Conservation (phyloP, 2,797 vertebrate genomes). For the Cryptoprocta ferox region DNA sequence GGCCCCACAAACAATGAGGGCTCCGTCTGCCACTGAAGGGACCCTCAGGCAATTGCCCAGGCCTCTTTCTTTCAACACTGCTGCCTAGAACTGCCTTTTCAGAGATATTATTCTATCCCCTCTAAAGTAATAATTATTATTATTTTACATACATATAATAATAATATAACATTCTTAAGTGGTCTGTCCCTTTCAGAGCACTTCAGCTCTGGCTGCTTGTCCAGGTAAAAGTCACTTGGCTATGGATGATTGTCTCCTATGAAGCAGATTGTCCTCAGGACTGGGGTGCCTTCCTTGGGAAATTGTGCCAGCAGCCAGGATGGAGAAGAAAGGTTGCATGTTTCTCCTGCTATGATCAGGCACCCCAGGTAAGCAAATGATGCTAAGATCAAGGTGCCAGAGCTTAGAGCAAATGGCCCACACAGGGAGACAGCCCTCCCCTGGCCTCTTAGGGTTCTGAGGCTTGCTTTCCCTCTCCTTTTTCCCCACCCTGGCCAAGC, state of each 20-base stretch:
- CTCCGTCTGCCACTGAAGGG: neutral
- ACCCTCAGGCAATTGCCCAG: neutral
- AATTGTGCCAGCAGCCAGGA: slow-evolving; percentile 2
- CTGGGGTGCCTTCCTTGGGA: neutral
- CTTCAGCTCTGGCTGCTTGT: neutral
- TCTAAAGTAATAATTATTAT: neutral
- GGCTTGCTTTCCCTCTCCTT: neutral
- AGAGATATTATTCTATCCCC: neutral
- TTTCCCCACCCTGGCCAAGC: neutral
- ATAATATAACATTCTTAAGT: neutral
- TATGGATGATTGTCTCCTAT: neutral
- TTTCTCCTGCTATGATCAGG: neutral
- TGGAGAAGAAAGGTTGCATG: neutral
- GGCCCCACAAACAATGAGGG: neutral
- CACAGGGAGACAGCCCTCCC: neutral
- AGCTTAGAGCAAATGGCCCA: neutral
- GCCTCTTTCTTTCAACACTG: neutral
- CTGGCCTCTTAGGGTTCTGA: neutral
- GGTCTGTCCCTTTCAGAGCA: neutral
- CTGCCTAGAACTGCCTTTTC: neutral
- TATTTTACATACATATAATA: neutral
- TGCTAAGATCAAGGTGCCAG: neutral
- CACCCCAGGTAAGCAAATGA: neutral
- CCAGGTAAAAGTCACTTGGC: neutral
- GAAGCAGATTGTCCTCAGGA: neutral